phyloP scores from a whole-genome alignment of 1,140 invertebrate genomes.

The Carposina sasakii region DNA sequence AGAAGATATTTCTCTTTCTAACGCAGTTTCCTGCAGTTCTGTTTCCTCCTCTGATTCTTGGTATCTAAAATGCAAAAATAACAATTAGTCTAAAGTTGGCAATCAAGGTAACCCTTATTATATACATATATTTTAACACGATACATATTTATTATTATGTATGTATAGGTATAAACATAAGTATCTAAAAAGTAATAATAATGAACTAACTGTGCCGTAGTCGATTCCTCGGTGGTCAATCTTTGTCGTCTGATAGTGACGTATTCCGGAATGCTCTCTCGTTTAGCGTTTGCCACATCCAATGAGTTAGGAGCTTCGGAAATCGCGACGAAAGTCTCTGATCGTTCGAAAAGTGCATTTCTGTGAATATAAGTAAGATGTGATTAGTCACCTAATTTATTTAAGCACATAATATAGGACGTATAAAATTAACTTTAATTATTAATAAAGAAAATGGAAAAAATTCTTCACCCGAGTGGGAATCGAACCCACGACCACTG shows the following conservation, averaged over 20 bases:
- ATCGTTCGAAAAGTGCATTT: conserved; percentile 55
- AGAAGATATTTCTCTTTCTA: conserved; percentile 61
- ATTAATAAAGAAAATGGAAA: no score
- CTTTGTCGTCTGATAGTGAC: conserved; percentile 78
- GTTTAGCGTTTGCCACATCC: conserved; percentile 38
- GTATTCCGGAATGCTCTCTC: conserved; percentile 69
- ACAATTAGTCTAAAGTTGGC: conserved; percentile 3
- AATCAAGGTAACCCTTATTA: no score
- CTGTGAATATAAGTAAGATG: conserved; percentile 41
- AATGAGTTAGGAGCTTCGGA: conserved; percentile 38
- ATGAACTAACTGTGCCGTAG: conserved; percentile 55
- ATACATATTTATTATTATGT: no score
- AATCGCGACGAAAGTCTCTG: conserved; percentile 36
- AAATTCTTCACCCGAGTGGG: no score
- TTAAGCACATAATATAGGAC: no score
- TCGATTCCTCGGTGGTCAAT: conserved; percentile 67
- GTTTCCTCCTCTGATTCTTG: conserved; percentile 34
- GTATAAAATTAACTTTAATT: no score
- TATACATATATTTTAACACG: no score
- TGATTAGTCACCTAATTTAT: no score
- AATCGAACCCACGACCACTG: no score
- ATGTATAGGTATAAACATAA: no score
- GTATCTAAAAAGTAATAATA: no score
- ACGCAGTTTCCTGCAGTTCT: conserved; percentile 43
- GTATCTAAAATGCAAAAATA: conserved; percentile 41